Evolutionary conservation across 2,797 vertebrate genomes (phyloP).

Genomic region (Fratercula arctica): DNA sequence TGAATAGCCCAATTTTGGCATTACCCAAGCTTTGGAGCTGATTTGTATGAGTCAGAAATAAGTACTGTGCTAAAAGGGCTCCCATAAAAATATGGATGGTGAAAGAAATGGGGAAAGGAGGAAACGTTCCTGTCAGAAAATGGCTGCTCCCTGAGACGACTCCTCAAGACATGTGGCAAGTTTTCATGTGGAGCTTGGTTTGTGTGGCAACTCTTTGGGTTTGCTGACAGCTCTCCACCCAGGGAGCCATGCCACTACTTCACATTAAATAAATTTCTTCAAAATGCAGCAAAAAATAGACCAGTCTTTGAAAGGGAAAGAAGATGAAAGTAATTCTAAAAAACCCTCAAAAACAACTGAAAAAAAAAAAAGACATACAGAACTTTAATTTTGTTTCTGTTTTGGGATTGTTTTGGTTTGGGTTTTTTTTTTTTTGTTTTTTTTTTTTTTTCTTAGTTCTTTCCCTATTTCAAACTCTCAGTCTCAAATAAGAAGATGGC

Average conservation of each 20-base stretch:
- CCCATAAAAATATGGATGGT: neutral
- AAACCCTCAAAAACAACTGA: neutral
- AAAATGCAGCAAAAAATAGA: neutral
- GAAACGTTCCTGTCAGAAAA: neutral
- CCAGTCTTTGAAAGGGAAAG: neutral
- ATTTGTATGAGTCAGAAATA: slow-evolving; percentile 69
- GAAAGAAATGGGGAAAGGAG: neutral
- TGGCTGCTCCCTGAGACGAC: neutral
- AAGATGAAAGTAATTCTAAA: neutral
- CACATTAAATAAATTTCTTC: neutral
- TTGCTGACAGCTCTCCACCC: neutral
- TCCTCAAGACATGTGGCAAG: neutral
- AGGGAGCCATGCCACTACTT: neutral
- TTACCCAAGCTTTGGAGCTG: slow-evolving; percentile 46
- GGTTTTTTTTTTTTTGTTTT: neutral
- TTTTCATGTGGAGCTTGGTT: neutral
- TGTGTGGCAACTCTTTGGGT: neutral
- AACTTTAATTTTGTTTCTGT: slow-evolving; percentile 25
- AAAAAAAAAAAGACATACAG: neutral
- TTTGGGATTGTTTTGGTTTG: neutral
- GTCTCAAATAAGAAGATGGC: neutral
- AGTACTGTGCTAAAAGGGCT: slow-evolving; percentile 30
- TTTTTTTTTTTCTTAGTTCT: neutral
- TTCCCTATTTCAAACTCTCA: neutral
- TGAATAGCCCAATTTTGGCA: slow-evolving; percentile 61